phyloP scores from a whole-genome alignment of 2,888 invertebrate genomes.

The Erynnis tages region DNA sequence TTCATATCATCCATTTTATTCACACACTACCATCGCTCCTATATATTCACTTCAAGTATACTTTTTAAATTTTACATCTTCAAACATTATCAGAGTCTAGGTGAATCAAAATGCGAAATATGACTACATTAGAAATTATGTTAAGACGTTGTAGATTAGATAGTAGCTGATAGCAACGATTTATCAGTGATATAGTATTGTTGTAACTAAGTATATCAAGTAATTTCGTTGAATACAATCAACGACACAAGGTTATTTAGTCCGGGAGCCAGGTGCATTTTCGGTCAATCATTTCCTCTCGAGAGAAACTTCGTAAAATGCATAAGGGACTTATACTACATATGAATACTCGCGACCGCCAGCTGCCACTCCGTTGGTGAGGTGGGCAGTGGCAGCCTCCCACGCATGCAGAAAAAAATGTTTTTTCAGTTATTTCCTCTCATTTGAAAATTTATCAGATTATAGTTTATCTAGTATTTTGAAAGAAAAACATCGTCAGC shows the following conservation, averaged over 20 bases:
- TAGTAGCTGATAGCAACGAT: slow-evolving; percentile 40
- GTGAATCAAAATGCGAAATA: slow-evolving; percentile 56
- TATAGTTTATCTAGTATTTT: too few species aligned
- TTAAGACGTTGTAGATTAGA: slow-evolving; percentile 64
- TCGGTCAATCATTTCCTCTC: too few species aligned
- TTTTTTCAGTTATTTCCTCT: too few species aligned
- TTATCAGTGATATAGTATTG: slow-evolving; percentile 23
- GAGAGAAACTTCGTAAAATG: too few species aligned
- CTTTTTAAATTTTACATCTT: slow-evolving; percentile 31
- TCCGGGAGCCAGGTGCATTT: too few species aligned
- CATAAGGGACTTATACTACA: too few species aligned
- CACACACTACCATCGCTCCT: slow-evolving; percentile 14
- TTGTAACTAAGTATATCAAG: slow-evolving; percentile 5
- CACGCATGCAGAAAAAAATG: too few species aligned
- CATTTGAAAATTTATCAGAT: too few species aligned
- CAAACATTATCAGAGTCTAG: slow-evolving; percentile 47
- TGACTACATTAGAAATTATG: slow-evolving; percentile 63
- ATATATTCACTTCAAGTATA: slow-evolving; percentile 34
- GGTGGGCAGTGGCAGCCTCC: too few species aligned
- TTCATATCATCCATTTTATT: slow-evolving; percentile 59
- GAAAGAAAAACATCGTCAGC: too few species aligned
- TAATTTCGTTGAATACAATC: slow-evolving; percentile 5
- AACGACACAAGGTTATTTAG: not conserved
- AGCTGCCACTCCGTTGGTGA: too few species aligned
- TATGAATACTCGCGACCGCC: too few species aligned